Evolutionary conservation across 2,888 invertebrate genomes (phyloP).

Genomic region (Corbicula japonica): DNA sequence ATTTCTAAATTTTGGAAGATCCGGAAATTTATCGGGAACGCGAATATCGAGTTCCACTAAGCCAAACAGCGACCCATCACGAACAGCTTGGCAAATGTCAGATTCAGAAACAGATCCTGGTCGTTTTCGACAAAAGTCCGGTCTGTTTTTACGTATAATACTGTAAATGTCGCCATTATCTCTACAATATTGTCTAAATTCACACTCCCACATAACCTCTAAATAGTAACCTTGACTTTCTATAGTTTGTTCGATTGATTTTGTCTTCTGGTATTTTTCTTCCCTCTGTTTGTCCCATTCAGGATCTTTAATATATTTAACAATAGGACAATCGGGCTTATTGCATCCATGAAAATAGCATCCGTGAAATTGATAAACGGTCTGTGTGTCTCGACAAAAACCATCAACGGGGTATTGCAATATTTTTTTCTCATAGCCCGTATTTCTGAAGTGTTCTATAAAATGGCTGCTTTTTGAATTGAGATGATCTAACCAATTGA

Average conservation of each 20-base stretch:
- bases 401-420: constrained; percentile 52
- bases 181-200: constrained; percentile 7
- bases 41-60: constrained; percentile 36
- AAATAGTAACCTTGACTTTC: constrained; percentile 13
- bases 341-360: constrained; percentile 31
- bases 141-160: constrained; percentile 4
- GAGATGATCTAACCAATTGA: constrained; percentile 49
- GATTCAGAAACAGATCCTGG: not conserved
- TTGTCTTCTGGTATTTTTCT: no score
- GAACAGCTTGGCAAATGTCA: constrained; percentile 11
- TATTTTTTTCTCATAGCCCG: constrained; percentile 30
- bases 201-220: constrained; percentile 34
- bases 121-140: constrained; percentile 1
- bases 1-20: no score
- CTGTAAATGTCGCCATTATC: not conserved
- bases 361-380: constrained; percentile 16
- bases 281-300: constrained; percentile 12
- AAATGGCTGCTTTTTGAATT: no score
- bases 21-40: constrained; percentile 22
- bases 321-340: no score
- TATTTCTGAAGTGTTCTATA: no score
- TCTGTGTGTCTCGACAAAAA: not conserved
- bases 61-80: constrained; percentile 24
- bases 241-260: no score
- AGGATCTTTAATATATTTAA: no score